Conservation (phyloP, 2,888 invertebrate species). For the Odontocolon sp. region DNA sequence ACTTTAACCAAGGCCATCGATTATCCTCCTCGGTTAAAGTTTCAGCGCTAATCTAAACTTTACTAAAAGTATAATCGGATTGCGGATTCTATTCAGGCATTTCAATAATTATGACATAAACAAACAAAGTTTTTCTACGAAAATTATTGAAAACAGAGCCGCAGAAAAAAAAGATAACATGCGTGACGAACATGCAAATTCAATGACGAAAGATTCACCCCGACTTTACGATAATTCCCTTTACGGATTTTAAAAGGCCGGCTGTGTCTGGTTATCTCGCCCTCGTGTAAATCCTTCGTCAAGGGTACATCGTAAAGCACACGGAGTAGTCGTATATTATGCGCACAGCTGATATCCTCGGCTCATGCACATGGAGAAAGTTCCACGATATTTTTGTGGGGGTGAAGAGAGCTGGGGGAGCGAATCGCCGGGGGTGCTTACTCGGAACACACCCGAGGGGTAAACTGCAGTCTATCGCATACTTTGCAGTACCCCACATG, state of each 20-base stretch:
- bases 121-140: too few species aligned
- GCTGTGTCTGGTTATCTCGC: constrained; percentile 14
- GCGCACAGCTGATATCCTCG: constrained; percentile 78
- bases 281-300: constrained; percentile 42
- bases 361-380: constrained; percentile 64
- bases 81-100: too few species aligned
- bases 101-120: too few species aligned
- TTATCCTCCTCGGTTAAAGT: too few species aligned
- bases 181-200: too few species aligned
- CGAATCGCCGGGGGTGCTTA: constrained; percentile 43
- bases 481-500: constrained; percentile 66
- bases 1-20: too few species aligned
- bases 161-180: too few species aligned
- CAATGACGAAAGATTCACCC: background rate
- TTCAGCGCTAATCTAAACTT: too few species aligned
- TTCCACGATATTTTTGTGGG: constrained; percentile 54
- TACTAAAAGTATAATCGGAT: too few species aligned
- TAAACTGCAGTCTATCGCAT: constrained; percentile 60
- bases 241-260: constrained; percentile 63
- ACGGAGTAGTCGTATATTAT: constrained; percentile 54
- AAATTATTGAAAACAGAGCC: too few species aligned
- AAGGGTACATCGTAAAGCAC: background rate
- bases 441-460: constrained; percentile 39
- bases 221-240: constrained; percentile 1
- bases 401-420: constrained; percentile 59